Base-by-base conservation (phyloP, 2,797 vertebrate genomes). In the Orientallactaga sibirica region DNA sequence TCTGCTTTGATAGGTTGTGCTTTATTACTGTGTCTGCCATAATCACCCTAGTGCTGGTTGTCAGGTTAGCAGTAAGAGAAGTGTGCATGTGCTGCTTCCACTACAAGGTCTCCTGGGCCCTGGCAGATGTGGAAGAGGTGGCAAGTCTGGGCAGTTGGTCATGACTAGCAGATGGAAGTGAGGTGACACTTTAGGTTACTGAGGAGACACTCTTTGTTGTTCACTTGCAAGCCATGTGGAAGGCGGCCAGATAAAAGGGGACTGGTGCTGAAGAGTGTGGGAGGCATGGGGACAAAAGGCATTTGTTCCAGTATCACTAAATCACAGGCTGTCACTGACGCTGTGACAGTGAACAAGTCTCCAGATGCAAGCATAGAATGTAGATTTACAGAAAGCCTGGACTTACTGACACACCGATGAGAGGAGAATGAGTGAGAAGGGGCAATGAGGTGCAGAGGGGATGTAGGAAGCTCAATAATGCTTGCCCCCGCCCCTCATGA, bases 251-350 rank as follows among this genome's bases (percentile, higher is more conserved):
- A 12, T 22, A 71, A 43, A 43, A 27, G 48, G 24, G n/a, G n/a
- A 37, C 29, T 71, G 41, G 16, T 7, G 12, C 18, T 62, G 66
- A 41, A 29, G 73, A 58, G 55, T 58, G 55, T 58, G 55, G 55
- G 16, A 58, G 55, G 55, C 55, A 58, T 58, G 55, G 16, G 12
- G 16, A 16, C 55, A 11, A 58, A 58, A 58, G 55, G 66, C 43
- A 66, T 61, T 81, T 37, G 70, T 82, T 55, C 77, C 82, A 94
- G 73, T 86, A 55, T 76, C 82, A 82, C 10, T 22, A 71, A 83
- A 73, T 14, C 66, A 41, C 66, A 67, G 3, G 22, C 48, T 33
- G 27, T 62, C 29, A 71, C 71, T 25, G 19, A 86, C 62, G 41
- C 52, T 22, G 10, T 77, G 33, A 74, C 24, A 12, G 19, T 58